A percentile compares a stretch with the other conserved stretches of the same genome.
These are phyloP conservation scores for Thymallus thymallus DNA, from an alignment of 2,113 vertebrate genomes.

Conservation along the genomic window DNA sequence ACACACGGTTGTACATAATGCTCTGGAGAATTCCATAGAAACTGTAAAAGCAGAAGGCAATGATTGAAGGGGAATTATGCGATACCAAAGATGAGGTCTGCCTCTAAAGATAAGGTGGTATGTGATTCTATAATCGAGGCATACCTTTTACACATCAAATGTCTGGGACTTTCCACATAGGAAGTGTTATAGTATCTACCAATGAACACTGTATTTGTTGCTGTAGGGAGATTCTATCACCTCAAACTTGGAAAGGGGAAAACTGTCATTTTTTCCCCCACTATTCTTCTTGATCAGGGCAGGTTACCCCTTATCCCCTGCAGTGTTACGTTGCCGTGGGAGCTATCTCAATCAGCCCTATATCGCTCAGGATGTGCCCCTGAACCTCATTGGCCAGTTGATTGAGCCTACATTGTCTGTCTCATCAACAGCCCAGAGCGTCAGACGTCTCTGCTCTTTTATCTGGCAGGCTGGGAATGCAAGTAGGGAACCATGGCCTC, in stretches of 20 bases:
- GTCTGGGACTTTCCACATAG: constrained; percentile 32
- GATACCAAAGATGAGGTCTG: constrained; percentile 24
- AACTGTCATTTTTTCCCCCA: background rate
- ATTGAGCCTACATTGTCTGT: background rate
- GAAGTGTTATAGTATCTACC: background rate
- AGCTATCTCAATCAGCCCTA: background rate
- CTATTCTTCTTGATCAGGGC: background rate
- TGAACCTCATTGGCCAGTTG: constrained; percentile 31
- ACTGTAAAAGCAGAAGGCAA: constrained; percentile 13
- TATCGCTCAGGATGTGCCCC: constrained; percentile 1
- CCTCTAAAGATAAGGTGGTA: background rate
- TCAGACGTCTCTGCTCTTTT: background rate
- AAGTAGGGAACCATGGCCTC: constrained; percentile 23
- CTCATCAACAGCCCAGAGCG: constrained; percentile 16
- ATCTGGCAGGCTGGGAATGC: background rate
- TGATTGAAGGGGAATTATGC: background rate
- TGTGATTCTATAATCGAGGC: background rate
- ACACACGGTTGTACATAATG: background rate
- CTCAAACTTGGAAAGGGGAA: background rate
- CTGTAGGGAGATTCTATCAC: constrained; percentile 2
- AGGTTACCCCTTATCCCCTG: background rate
- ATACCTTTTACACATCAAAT: background rate
- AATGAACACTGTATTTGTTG: background rate
- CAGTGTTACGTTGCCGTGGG: background rate
- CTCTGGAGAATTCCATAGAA: constrained; percentile 5